Percentiles rank a stretch among this genome's conserved stretches.
These are phyloP conservation scores for Torymus tubicola DNA, from an alignment of 2,888 invertebrate genomes.

Conservation along the genomic window DNA sequence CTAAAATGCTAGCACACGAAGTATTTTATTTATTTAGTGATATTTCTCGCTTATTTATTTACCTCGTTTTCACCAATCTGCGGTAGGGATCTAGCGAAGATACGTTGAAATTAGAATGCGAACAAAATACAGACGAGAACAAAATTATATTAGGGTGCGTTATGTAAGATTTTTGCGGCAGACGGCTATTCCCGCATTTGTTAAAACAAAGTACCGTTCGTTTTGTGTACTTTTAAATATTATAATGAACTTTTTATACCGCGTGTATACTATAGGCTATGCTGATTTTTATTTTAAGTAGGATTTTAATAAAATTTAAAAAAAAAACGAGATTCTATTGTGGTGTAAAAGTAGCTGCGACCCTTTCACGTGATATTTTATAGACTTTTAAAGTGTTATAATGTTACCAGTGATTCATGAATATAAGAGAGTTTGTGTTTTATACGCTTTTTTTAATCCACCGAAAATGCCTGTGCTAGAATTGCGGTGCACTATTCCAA, in stretches of 20 bases:
- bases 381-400: conserved; percentile 57
- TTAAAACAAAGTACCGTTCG: conserved; percentile 46
- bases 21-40: conserved; percentile 66
- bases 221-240: conserved; percentile 49
- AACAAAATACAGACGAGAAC: conserved; percentile 28
- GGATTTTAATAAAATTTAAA: conserved; percentile 55
- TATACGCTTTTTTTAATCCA: conserved; percentile 57
- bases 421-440: conserved; percentile 49
- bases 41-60: conserved; percentile 59
- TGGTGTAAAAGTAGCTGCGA: conserved; percentile 55
- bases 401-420: conserved; percentile 59
- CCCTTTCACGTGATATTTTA: conserved; percentile 59
- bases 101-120: conserved; percentile 16
- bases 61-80: conserved; percentile 56
- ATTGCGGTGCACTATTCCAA: conserved; percentile 65
- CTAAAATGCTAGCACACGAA: conserved; percentile 71
- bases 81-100: conserved; percentile 58
- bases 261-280: conserved; percentile 51
- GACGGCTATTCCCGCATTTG: conserved; percentile 43
- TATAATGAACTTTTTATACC: conserved; percentile 58
- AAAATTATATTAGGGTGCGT: conserved; percentile 43
- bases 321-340: conserved; percentile 55
- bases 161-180: conserved; percentile 38
- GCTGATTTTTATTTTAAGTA: conserved; percentile 56
- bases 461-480: conserved; percentile 59